These are phyloP conservation scores for Dreissena polymorpha DNA, from an alignment of 1,140 invertebrate genomes.

Conservation along the genomic window DNA sequence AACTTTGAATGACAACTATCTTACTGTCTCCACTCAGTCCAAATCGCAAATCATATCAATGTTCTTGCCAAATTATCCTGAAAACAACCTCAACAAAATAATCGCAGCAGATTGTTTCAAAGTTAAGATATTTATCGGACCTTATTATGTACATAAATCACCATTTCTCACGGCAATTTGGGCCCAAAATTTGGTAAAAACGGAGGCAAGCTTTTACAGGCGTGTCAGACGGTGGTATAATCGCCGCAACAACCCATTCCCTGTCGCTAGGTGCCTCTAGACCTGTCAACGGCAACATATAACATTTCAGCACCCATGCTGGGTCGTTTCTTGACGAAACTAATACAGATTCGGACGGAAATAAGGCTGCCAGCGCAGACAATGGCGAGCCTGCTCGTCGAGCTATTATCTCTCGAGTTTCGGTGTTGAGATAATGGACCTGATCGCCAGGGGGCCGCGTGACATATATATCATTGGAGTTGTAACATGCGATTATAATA, in stretches of 20 bases:
- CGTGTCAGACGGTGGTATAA: slow-evolving; percentile 38
- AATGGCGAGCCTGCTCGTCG: slow-evolving; percentile 18
- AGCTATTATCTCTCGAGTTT: slow-evolving; percentile 24
- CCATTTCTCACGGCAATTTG: slow-evolving; percentile 50
- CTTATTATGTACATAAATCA: background rate
- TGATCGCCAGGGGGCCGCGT: slow-evolving; percentile 7
- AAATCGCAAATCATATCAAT: too few relatives aligned
- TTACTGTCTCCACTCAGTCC: too few relatives aligned
- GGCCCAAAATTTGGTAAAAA: slow-evolving; percentile 11
- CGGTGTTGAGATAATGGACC: slow-evolving; percentile 27
- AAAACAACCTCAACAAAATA: too few relatives aligned
- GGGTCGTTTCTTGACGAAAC: slow-evolving; percentile 47
- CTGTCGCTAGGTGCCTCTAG: slow-evolving; percentile 16
- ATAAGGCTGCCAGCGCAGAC: slow-evolving; percentile 20
- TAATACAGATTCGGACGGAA: slow-evolving; percentile 44
- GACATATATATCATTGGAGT: too few relatives aligned
- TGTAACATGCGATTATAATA: too few relatives aligned
- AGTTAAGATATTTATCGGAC: slow-evolving; percentile 5
- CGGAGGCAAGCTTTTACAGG: slow-evolving; percentile 14
- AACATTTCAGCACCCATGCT: slow-evolving; percentile 45
- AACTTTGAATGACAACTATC: too few relatives aligned
- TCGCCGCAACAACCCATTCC: slow-evolving; percentile 15
- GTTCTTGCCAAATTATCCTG: too few relatives aligned
- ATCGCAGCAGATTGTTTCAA: background rate
- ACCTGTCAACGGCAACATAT: slow-evolving; percentile 25